These are phyloP conservation scores for Rhynchopsitta pachyrhyncha DNA, from an alignment of 2,113 vertebrate species.

Conservation along the genomic window DNA sequence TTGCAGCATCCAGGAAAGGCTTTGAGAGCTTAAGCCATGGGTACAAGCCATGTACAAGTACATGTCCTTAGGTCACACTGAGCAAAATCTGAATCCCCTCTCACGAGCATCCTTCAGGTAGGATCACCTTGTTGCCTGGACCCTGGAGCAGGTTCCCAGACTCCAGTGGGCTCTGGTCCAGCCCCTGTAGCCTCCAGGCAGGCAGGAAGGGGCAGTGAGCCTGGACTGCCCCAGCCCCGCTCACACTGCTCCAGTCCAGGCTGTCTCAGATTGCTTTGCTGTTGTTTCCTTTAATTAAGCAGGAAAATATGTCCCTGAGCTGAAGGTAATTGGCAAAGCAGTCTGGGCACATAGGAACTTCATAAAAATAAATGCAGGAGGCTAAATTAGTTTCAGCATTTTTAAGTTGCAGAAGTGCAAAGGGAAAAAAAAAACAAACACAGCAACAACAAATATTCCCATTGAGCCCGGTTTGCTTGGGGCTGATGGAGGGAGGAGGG, in stretches of 20 bases:
- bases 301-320: not conserved
- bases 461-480: not conserved
- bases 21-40: not conserved
- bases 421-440: not conserved
- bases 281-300: not conserved
- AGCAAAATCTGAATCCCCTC: not conserved
- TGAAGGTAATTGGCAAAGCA: not conserved
- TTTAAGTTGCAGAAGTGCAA: not conserved
- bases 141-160: not conserved
- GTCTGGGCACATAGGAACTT: not conserved
- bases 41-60: not conserved
- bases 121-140: fast-evolving
- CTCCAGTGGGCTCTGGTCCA: fast-evolving
- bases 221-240: not conserved
- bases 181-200: not conserved
- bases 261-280: not conserved
- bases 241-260: fast-evolving
- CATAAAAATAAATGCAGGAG: not conserved
- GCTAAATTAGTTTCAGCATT: not conserved
- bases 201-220: not conserved
- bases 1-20: not conserved
- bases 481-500: not conserved
- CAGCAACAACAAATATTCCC: not conserved
- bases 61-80: not conserved
- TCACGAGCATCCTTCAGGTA: fast-evolving